These are phyloP conservation scores for Nomada hirtipes DNA, from an alignment of 2,888 invertebrate genomes.

Conservation along the genomic window DNA sequence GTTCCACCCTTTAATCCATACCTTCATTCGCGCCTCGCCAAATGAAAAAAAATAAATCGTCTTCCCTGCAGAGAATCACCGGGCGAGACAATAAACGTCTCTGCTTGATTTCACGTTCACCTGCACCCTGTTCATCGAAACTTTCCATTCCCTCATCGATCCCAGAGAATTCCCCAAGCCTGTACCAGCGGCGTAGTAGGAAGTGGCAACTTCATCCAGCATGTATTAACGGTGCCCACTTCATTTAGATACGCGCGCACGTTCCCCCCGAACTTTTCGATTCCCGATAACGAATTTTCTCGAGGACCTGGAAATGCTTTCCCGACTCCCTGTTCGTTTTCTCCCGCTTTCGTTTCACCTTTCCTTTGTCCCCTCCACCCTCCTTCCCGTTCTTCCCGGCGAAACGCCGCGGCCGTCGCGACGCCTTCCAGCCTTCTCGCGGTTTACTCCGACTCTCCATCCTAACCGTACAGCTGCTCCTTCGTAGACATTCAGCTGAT, in stretches of 20 bases:
- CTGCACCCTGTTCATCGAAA: conserved; percentile 11
- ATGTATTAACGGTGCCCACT: conserved; percentile 63
- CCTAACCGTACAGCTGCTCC: conserved; percentile 26
- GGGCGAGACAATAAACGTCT: not conserved
- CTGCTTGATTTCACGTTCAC: conserved; percentile 4
- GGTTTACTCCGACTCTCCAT: conserved; percentile 4
- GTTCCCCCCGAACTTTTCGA: conserved; percentile 72
- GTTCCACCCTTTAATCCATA: not conserved
- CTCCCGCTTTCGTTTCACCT: not conserved
- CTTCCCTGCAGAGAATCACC: not conserved
- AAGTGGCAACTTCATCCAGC: not conserved
- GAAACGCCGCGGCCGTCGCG: not conserved
- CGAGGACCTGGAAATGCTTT: conserved; percentile 71
- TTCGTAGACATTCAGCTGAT: conserved; percentile 47
- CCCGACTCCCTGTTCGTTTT: conserved; percentile 42
- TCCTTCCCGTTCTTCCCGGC: not conserved
- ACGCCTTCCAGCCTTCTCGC: conserved; percentile 2
- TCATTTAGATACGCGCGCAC: conserved; percentile 72
- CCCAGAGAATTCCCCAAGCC: not conserved
- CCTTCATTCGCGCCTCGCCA: too few relatives aligned
- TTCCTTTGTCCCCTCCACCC: not conserved
- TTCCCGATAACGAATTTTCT: conserved; percentile 76
- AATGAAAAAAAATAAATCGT: not conserved
- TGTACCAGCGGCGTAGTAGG: not conserved
- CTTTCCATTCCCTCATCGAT: conserved; percentile 1